These are phyloP conservation scores for Apodemia duryi DNA, from an alignment of 2,888 invertebrate genomes.

Conservation along the genomic window DNA sequence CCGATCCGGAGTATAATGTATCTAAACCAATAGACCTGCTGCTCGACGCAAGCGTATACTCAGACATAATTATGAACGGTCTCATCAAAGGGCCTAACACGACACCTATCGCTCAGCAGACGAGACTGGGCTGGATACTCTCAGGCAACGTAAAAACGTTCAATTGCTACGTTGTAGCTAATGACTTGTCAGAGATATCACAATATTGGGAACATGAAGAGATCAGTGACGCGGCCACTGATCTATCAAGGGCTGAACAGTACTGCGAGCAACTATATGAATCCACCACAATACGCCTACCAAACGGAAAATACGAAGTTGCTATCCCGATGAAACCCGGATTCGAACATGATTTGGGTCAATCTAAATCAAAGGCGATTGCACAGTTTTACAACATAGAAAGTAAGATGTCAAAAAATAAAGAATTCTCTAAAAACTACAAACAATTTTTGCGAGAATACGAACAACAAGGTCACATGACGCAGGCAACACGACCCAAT, in stretches of 20 bases:
- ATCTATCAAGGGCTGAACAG: neutral
- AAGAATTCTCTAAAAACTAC: too few species aligned
- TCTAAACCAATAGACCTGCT: too few species aligned
- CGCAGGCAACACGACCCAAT: too few species aligned
- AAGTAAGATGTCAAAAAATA: too few species aligned
- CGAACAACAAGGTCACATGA: too few species aligned
- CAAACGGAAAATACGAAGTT: neutral
- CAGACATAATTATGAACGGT: too few species aligned
- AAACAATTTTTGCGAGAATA: too few species aligned
- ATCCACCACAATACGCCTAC: neutral
- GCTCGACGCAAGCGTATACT: too few species aligned
- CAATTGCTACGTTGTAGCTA: neutral
- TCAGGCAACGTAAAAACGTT: constrained; percentile 11
- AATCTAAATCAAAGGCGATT: too few species aligned
- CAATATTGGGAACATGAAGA: neutral
- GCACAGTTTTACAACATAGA: too few species aligned
- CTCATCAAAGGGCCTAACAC: too few species aligned
- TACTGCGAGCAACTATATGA: neutral
- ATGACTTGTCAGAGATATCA: neutral
- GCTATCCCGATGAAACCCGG: neutral
- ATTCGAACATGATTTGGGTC: neutral
- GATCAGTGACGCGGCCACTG: neutral
- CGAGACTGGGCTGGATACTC: constrained; percentile 8
- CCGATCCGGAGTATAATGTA: too few species aligned
- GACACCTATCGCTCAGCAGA: neutral